Conservation (phyloP, 2,113 vertebrate genomes). For the Boulengeromyrus knoepffleri region DNA sequence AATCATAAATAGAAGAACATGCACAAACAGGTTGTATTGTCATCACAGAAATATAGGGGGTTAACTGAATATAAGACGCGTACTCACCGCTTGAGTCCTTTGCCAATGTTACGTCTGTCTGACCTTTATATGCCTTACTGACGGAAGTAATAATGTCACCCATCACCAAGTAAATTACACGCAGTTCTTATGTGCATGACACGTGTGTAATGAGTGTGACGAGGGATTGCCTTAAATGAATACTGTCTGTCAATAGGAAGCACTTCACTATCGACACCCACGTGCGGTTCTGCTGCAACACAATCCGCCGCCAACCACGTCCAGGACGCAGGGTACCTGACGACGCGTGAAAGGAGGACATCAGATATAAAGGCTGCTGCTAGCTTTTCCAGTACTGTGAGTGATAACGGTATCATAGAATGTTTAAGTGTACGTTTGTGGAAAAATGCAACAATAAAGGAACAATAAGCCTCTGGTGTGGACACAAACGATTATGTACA, state of each 20-base stretch:
- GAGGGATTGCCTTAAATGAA: conserved; percentile 62
- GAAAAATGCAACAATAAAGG: background rate
- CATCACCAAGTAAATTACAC: conserved; percentile 73
- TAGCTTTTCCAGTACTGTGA: background rate
- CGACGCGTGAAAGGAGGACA: background rate
- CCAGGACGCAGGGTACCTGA: background rate
- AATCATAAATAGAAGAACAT: background rate
- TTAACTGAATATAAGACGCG: background rate
- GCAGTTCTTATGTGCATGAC: conserved; percentile 59
- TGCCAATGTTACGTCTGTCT: background rate
- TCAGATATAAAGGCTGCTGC: background rate
- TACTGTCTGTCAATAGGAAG: conserved; percentile 55
- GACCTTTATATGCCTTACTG: conserved; percentile 54
- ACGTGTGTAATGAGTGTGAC: conserved; percentile 60
- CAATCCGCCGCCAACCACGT: background rate
- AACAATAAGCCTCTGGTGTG: background rate
- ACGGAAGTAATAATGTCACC: conserved; percentile 71
- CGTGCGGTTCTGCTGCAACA: conserved; percentile 11
- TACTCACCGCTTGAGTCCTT: background rate
- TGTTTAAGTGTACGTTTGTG: background rate
- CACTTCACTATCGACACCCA: conserved; percentile 49
- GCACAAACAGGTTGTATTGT: background rate
- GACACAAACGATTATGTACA: background rate
- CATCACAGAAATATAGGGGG: background rate
- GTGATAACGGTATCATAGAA: background rate